Conservation (phyloP, 2,888 invertebrate species). For the Synanthedon myopaeformis region DNA sequence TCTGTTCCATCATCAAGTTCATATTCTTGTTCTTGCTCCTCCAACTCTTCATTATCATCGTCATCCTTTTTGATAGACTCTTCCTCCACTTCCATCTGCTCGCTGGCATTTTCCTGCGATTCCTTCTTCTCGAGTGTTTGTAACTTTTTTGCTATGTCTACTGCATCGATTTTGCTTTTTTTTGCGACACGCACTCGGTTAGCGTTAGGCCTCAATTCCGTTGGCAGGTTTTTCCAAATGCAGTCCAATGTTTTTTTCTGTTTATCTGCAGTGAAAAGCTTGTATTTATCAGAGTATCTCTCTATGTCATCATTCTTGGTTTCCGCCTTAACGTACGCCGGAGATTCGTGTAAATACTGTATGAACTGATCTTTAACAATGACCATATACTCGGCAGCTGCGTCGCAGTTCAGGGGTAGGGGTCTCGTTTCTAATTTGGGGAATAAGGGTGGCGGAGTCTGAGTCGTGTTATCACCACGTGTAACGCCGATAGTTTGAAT, state of each 20-base stretch:
- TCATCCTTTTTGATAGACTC: slow-evolving; percentile 63
- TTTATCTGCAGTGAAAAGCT: slow-evolving; percentile 58
- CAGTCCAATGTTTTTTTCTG: slow-evolving; percentile 57
- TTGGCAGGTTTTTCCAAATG: slow-evolving; percentile 74
- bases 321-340: slow-evolving; percentile 68
- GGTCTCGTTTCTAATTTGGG: slow-evolving; percentile 72
- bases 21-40: slow-evolving; percentile 79
- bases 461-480: slow-evolving; percentile 65
- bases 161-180: slow-evolving; percentile 50
- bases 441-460: slow-evolving; percentile 69
- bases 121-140: slow-evolving; percentile 78
- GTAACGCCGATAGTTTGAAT: slow-evolving; percentile 67
- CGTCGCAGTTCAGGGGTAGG: slow-evolving; percentile 58
- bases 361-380: slow-evolving; percentile 80
- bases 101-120: slow-evolving; percentile 52
- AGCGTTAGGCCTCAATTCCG: slow-evolving; percentile 70
- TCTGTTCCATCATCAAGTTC: slow-evolving; percentile 92
- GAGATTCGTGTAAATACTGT: slow-evolving; percentile 77
- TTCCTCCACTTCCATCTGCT: slow-evolving; percentile 57
- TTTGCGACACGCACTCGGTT: slow-evolving; percentile 34
- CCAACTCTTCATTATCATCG: slow-evolving; percentile 69
- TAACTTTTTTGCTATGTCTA: slow-evolving; percentile 57
- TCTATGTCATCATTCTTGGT: slow-evolving; percentile 61
- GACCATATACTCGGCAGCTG: slow-evolving; percentile 76
- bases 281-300: slow-evolving; percentile 71